phyloP scores from a whole-genome alignment of 2,888 invertebrate genomes.

The Acleris cristana region DNA sequence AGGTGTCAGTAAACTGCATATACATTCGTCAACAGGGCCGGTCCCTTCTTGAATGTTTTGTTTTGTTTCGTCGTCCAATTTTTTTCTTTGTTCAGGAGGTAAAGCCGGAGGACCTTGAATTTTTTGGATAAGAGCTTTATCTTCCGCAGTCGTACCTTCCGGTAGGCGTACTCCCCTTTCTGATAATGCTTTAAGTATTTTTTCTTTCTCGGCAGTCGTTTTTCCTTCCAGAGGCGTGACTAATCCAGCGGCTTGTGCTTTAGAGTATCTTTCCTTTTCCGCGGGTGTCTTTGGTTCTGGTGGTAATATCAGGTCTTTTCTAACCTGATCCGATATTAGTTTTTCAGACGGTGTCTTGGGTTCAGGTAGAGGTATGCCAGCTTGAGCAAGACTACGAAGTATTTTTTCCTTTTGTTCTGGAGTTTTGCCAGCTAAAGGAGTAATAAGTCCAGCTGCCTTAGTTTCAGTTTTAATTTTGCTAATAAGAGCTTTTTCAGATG shows the following conservation, averaged over 20 bases:
- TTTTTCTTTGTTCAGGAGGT: no score
- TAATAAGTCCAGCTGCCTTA: no score
- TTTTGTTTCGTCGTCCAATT: no score
- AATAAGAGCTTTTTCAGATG: no score
- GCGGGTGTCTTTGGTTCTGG: not conserved
- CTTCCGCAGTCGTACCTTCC: conserved; percentile 9
- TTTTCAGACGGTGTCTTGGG: not conserved
- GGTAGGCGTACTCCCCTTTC: not conserved
- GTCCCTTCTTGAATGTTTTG: no score
- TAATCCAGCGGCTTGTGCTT: no score
- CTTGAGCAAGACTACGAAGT: not conserved
- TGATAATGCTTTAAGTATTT: not conserved
- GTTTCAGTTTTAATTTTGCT: no score
- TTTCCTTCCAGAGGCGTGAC: not conserved
- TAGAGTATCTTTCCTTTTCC: not conserved
- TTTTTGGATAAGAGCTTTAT: conserved; percentile 30
- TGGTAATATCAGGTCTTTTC: not conserved
- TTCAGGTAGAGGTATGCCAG: not conserved
- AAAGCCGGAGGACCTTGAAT: not conserved
- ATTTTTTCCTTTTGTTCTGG: not conserved
- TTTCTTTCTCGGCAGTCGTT: not conserved
- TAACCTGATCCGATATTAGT: not conserved
- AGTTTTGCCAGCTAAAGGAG: no score
- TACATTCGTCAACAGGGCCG: no score
- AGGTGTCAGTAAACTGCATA: no score